Percentiles rank a stretch among this genome's conserved stretches.
Conservation (phyloP, 2,113 vertebrate species). For the Rhadina sibilatrix region DNA sequence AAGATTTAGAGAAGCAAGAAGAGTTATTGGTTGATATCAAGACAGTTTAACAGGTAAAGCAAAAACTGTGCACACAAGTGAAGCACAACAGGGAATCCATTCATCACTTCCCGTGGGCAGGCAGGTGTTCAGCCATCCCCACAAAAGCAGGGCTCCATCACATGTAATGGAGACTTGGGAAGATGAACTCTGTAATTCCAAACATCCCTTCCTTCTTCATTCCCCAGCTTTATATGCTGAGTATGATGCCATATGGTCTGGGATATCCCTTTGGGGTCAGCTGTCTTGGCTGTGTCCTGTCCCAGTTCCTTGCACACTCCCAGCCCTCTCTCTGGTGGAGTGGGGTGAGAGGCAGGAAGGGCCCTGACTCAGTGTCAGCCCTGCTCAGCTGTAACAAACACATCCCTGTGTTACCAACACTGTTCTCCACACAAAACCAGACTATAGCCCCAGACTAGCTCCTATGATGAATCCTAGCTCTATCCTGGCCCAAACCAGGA, state of each 20-base stretch:
- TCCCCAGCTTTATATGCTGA: neutral
- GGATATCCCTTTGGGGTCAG: neutral
- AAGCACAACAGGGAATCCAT: neutral
- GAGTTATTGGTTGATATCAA: neutral
- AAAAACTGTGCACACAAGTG: neutral
- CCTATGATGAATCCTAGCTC: neutral
- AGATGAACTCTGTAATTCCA: neutral
- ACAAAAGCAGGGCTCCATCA: neutral
- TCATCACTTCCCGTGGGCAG: neutral
- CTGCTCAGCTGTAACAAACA: neutral
- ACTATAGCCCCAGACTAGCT: neutral
- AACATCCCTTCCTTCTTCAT: neutral
- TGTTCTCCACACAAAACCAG: neutral
- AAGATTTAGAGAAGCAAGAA: neutral
- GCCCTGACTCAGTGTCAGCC: accelerated
- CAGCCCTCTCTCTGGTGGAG: neutral
- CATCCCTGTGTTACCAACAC: neutral
- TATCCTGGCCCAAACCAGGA: neutral
- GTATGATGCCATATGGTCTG: neutral
- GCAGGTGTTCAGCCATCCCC: neutral
- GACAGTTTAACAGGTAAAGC: neutral
- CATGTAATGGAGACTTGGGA: neutral
- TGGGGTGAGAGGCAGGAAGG: neutral
- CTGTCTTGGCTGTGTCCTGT: neutral
- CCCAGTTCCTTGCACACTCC: neutral